Conservation (phyloP, 1,140 invertebrate species). For the Neuroterus valhalla region DNA sequence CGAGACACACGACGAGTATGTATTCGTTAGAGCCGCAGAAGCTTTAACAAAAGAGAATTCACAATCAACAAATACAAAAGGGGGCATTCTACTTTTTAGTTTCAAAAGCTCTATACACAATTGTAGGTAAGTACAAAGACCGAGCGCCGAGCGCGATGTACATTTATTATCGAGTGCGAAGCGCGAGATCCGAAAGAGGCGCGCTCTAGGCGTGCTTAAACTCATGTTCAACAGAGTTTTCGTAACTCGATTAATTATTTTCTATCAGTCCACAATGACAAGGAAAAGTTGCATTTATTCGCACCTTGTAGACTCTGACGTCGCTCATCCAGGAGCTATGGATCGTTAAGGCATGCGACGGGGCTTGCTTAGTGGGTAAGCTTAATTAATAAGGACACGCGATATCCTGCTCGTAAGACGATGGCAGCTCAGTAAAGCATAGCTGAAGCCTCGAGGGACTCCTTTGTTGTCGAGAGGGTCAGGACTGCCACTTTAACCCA, state of each 20-base stretch:
- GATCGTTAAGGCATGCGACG: conserved; percentile 72
- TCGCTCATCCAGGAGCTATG: conserved; percentile 44
- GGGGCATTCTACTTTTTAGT: no score
- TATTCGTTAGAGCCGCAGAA: no score
- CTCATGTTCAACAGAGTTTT: no score
- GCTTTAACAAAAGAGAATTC: no score
- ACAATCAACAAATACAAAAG: no score
- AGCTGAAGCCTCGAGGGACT: conserved; percentile 65
- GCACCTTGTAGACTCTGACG: conserved; percentile 2
- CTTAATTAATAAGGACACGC: conserved; percentile 76
- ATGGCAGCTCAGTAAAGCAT: conserved; percentile 60
- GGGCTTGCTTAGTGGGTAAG: conserved; percentile 68
- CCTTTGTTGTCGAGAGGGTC: conserved; percentile 73
- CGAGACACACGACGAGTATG: no score
- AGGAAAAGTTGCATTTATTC: conserved; percentile 10
- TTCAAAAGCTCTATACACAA: no score
- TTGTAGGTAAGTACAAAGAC: no score
- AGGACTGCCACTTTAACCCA: conserved; percentile 70
- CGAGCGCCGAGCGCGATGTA: no score
- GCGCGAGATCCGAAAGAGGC: no score
- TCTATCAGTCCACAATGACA: background rate
- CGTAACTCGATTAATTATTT: background rate
- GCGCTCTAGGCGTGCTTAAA: no score
- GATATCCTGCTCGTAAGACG: conserved; percentile 72
- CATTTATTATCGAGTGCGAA: no score